Base-by-base conservation (phyloP, 1,140 invertebrate species). In the Drosophila tropicalis region DNA sequence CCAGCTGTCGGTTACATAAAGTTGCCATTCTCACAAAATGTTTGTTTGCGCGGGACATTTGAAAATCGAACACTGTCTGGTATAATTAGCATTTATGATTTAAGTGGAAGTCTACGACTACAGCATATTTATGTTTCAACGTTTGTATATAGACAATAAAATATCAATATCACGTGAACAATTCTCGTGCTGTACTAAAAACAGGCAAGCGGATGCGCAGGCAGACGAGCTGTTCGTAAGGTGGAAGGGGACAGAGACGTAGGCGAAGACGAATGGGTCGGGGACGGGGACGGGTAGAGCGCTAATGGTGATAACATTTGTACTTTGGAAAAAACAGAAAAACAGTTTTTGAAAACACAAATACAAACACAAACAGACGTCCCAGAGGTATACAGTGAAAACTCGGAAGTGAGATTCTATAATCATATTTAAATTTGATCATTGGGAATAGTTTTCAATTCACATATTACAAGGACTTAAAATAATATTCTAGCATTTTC, bases 91-190 rank as follows among this genome's bases (percentile, higher is more conserved):
- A 44, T 78, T 85, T 79, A 85, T 75, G 83, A 70, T 71, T 85
- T 85, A 70, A 63, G 60, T 60, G 67, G 75, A 87, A 82, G 41
- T 47, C 29, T 29, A 65, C 17, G 22, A 19, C 9, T 51, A 6
- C 54, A 44, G 36, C 61, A 44, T 22, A 22, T 51, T 51, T 51
- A 51, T 19, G 44, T 51, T 47, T 51, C 17, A 12, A 22, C 17
- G 44, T 51, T 29, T 29, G 29, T 29, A 29, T 29, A 29, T 29
- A 29, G 29, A 47, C 44, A 47, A 47, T 10, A 51, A 51, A 51
- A 51, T 51, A 51, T 51, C 44, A 51, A 51, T 51, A 85, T 84
- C 81, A 84, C 81, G 78, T 84, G 82, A 85, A 81, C 67, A 61
- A 44, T 54, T 74, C 81, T 63, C 81, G 72, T 85, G 73, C 58